These are phyloP conservation scores for Sialia sialis DNA, from an alignment of 2,113 vertebrate genomes.

Conservation along the genomic window DNA sequence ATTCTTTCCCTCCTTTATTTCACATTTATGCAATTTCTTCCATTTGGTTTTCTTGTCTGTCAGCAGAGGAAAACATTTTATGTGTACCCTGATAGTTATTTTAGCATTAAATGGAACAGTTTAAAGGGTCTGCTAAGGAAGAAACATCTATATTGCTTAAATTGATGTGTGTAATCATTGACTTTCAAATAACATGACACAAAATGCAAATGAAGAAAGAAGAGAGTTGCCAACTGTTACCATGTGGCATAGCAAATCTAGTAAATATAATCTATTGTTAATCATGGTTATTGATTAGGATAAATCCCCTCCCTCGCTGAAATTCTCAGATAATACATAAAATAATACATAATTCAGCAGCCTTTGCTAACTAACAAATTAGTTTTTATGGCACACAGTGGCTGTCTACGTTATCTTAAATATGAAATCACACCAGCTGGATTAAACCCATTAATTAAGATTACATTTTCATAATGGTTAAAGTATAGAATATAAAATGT, in stretches of 20 bases:
- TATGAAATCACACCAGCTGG: not conserved
- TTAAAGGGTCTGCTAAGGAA: constrained; percentile 39
- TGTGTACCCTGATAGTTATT: constrained; percentile 2
- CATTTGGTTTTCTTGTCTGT: constrained; percentile 32
- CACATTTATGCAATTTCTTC: constrained; percentile 23
- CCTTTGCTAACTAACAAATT: constrained; percentile 29
- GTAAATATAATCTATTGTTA: constrained; percentile 51
- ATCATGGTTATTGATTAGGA: constrained; percentile 57
- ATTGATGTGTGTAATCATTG: constrained; percentile 37
- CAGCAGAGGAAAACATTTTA: constrained; percentile 27
- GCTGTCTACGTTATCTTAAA: not conserved
- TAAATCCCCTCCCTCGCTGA: not conserved
- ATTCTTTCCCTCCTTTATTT: constrained; percentile 38
- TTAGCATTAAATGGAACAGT: constrained; percentile 9
- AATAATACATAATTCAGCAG: constrained; percentile 37
- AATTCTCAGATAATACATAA: constrained; percentile 39
- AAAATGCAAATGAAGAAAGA: not conserved
- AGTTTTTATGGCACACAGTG: not conserved
- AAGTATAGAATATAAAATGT: not conserved
- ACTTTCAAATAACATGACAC: constrained; percentile 22
- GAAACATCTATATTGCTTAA: not conserved
- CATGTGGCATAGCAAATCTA: not conserved
- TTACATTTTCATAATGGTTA: not conserved
- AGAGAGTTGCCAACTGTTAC: not conserved
- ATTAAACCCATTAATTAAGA: constrained; percentile 24